Conservation (phyloP, 2,888 invertebrate genomes). For the Chaitophorus viminalis region DNA sequence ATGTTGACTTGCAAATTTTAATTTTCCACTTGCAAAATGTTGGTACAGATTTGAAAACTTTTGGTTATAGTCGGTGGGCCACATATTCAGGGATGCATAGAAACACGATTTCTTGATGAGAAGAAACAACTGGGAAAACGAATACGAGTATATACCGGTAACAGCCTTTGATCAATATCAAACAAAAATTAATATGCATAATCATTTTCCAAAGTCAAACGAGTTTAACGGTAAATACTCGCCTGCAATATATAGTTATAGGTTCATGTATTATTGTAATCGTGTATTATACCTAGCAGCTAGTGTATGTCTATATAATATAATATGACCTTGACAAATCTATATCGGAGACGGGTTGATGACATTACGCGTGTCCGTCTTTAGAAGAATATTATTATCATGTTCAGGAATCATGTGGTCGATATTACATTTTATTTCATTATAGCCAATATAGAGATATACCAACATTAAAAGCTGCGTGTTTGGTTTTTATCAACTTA, state of each 20-base stretch:
- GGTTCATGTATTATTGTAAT: not conserved
- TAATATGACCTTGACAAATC: constrained; percentile 36
- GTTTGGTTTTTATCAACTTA: not conserved
- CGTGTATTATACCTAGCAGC: not conserved
- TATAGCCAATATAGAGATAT: not conserved
- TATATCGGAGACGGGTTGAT: constrained; percentile 54
- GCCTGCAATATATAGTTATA: not conserved
- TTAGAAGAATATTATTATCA: not conserved
- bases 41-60: too few relatives aligned
- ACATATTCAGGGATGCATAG: too few relatives aligned
- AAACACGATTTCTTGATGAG: too few relatives aligned
- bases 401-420: not conserved
- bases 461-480: not conserved
- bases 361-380: constrained; percentile 23
- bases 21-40: too few relatives aligned
- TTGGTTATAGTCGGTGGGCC: too few relatives aligned
- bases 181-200: too few relatives aligned
- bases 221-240: not conserved
- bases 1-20: too few relatives aligned
- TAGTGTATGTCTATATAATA: not conserved
- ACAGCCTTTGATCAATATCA: too few relatives aligned
- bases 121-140: too few relatives aligned
- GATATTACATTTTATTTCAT: not conserved
- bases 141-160: too few relatives aligned
- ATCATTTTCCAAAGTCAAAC: too few relatives aligned